Evolutionary conservation across 2,113 vertebrate species (phyloP).

Genomic region (Fregata magnificens): DNA sequence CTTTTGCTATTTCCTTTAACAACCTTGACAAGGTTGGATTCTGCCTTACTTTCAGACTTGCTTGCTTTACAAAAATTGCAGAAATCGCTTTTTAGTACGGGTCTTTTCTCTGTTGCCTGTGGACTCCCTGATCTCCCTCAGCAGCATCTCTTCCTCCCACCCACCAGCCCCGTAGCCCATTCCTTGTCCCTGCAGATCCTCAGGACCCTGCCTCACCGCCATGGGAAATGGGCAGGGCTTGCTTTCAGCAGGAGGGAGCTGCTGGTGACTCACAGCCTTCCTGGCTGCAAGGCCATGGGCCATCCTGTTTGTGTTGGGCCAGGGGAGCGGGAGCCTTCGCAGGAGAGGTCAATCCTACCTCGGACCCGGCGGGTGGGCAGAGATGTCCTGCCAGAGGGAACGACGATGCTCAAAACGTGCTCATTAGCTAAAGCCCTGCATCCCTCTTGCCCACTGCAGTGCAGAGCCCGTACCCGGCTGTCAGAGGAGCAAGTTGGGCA

Average conservation of each 20-base stretch:
- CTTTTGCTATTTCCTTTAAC: neutral
- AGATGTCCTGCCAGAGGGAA: neutral
- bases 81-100: neutral
- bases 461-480: neutral
- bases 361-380: neutral
- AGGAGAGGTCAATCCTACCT: neutral
- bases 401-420: rapidly evolving
- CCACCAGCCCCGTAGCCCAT: rapidly evolving
- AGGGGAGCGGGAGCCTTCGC: neutral
- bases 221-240: neutral
- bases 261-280: neutral
- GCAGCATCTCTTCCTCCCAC: neutral
- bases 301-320: neutral
- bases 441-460: neutral
- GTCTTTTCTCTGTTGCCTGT: neutral
- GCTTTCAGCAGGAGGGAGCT: neutral
- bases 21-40: neutral
- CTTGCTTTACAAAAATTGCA: neutral
- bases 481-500: neutral
- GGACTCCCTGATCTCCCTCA: neutral
- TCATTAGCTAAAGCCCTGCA: neutral
- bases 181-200: neutral
- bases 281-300: neutral
- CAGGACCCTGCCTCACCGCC: neutral
- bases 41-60: neutral